Conservation (phyloP, 2,113 vertebrate species). For the Anser cygnoides region DNA sequence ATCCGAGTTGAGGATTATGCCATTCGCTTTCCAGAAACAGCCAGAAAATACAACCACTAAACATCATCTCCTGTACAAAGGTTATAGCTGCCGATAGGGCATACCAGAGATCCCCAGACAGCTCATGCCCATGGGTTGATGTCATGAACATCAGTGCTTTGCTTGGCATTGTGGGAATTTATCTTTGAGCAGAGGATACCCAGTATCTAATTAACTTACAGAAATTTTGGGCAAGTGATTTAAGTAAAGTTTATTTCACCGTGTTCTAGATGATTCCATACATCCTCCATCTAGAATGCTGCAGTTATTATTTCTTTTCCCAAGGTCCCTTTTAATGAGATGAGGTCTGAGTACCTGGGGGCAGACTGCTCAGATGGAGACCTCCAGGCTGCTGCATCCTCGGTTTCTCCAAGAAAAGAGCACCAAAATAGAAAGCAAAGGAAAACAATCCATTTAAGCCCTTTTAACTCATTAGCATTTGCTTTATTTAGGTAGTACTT, state of each 20-base stretch:
- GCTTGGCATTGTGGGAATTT: neutral
- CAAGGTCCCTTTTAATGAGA: neutral
- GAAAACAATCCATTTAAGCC: neutral
- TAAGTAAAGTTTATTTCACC: neutral
- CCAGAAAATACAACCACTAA: neutral
- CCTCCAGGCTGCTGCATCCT: neutral
- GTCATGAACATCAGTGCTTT: neutral
- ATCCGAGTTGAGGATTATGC: constrained; percentile 38
- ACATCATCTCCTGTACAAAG: neutral
- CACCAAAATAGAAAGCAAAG: neutral
- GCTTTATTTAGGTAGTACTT: neutral
- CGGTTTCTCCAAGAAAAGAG: rapidly evolving
- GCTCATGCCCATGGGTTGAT: neutral
- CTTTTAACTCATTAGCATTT: neutral
- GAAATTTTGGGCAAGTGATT: neutral
- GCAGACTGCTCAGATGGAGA: neutral
- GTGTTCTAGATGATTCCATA: neutral
- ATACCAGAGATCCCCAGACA: neutral
- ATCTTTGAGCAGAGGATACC: neutral
- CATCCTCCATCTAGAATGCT: neutral
- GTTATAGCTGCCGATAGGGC: neutral
- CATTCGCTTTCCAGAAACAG: constrained; percentile 53
- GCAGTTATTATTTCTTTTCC: neutral
- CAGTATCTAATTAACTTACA: neutral
- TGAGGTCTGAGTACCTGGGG: neutral